Evolutionary conservation across 2,888 invertebrate species (phyloP), one percentile per base, ranked within the genome.

Genomic region (Cheilosia urbana): DNA sequence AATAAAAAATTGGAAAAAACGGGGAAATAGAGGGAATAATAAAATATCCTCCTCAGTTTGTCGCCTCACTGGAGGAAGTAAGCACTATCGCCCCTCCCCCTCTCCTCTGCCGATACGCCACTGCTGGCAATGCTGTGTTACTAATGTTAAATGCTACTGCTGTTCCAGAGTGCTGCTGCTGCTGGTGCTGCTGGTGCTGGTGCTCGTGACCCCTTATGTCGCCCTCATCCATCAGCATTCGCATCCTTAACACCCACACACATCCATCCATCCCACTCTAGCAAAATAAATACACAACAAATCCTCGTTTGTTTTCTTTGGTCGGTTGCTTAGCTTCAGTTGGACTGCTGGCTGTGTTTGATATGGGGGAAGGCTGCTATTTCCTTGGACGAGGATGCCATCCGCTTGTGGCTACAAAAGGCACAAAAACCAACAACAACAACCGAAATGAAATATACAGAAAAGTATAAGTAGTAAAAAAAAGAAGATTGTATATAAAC

Each of bases 231-330:
- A 71, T 71, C 75, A 75, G 37, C 11, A 63, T 65, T 27, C 69
- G 58, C 47, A 66, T 75, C 60, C 79, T 62, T 69, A 58, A 68
- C 83, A 66, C 57, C 49, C 45, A 34, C 68, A 42, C 37, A 47
- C 42, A 30, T 30, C 11, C 19, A 53, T 37, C 27, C 58, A 34
- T 19, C 17, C 47, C 47, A 19, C 17, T 47, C 45, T 47, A 19
- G 2, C 57, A 21, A n/a, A 37, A 37, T 45, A 65, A 40, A 68
- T 62, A 81, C 63, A 73, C 73, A 83, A 84, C 63, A 84, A 75
- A 63, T 76, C 21, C 75, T 79, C 80, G 75, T 79, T 80, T 76
- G 80, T 84, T 75, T 77, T 75, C 63, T 53, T 57, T 75, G 75
- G 75, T 66, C 24, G 84, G 75, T 65, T 76, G 68, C 55, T 55